Percentiles rank a stretch among this genome's conserved stretches.
phyloP scores from a whole-genome alignment of 2,113 vertebrate genomes.

The Empidonax traillii region DNA sequence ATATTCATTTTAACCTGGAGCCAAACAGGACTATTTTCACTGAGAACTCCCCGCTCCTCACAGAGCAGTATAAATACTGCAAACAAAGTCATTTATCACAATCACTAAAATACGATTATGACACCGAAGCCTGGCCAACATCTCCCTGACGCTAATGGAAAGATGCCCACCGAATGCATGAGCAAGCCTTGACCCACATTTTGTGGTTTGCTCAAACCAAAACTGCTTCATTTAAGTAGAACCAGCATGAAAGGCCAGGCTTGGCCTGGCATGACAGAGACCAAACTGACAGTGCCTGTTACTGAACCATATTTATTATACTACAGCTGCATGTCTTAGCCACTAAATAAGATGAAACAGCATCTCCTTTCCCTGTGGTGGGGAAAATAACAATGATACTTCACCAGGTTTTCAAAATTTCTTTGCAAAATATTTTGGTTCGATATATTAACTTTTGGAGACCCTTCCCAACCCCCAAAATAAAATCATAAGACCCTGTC shows the following conservation, averaged over 20 bases:
- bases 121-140: background rate
- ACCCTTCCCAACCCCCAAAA: background rate
- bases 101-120: background rate
- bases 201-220: background rate
- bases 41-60: background rate
- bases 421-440: background rate
- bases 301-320: background rate
- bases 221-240: background rate
- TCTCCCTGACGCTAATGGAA: background rate
- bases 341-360: background rate
- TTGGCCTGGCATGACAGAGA: background rate
- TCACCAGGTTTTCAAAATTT: background rate
- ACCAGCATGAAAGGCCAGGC: background rate
- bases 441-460: background rate
- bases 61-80: background rate
- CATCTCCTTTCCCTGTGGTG: background rate
- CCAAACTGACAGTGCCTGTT: background rate
- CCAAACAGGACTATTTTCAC: background rate
- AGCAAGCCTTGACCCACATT: background rate
- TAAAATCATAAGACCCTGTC: background rate
- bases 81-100: constrained; percentile 11
- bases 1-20: constrained; percentile 15
- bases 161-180: rapidly evolving
- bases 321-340: background rate
- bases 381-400: background rate